phyloP scores from a whole-genome alignment of 2,888 invertebrate genomes.

The Dryobotodes eremita region DNA sequence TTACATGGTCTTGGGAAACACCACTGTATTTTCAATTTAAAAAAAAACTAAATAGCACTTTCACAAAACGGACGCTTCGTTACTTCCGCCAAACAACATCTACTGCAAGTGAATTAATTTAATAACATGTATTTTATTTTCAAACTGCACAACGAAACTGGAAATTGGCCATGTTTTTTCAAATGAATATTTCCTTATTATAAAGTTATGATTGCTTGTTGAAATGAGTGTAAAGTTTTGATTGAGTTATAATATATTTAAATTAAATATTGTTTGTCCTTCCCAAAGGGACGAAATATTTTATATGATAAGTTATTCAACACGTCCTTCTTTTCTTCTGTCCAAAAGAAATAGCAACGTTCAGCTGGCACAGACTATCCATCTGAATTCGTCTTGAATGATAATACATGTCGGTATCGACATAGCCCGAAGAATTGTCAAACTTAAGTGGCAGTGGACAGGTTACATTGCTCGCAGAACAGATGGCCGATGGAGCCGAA shows the following conservation, averaged over 20 bases:
- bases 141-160: slow-evolving; percentile 1
- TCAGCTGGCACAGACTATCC: too few relatives aligned
- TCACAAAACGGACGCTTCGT: slow-evolving; percentile 39
- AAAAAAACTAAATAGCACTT: neutral
- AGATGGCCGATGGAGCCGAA: too few relatives aligned
- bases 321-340: neutral
- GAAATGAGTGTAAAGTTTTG: neutral
- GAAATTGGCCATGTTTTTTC: slow-evolving; percentile 2
- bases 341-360: too few relatives aligned
- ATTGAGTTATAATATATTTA: neutral
- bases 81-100: slow-evolving; percentile 21
- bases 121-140: slow-evolving; percentile 28
- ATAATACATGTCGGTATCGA: too few relatives aligned
- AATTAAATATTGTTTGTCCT: neutral
- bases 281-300: neutral
- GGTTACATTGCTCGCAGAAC: too few relatives aligned
- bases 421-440: too few relatives aligned
- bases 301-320: neutral
- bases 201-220: slow-evolving; percentile 11
- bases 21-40: neutral
- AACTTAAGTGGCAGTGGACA: too few relatives aligned
- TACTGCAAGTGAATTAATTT: slow-evolving; percentile 21
- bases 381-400: too few relatives aligned
- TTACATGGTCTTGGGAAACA: neutral
- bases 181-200: slow-evolving; percentile 11